These are phyloP conservation scores for Orthosia gracilis DNA, from an alignment of 2,888 invertebrate genomes.

Conservation along the genomic window DNA sequence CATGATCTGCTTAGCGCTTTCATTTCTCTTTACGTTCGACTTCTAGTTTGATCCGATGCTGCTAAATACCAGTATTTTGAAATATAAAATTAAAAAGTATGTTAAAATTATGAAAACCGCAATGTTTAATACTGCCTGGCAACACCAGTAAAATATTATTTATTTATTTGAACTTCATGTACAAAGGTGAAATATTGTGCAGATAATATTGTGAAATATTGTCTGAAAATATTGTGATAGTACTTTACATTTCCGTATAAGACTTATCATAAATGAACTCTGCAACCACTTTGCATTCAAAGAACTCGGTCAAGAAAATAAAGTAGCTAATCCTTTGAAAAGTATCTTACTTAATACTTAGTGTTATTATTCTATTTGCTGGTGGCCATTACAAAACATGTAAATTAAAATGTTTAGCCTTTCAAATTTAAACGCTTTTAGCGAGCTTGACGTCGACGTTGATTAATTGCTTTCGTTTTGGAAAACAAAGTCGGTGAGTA, in stretches of 20 bases:
- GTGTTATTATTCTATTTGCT: slow-evolving; percentile 24
- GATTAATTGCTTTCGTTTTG: slow-evolving; percentile 55
- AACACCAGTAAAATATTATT: too few species aligned
- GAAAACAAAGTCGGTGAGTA: slow-evolving; percentile 37
- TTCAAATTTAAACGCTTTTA: slow-evolving; percentile 42
- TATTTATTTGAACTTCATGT: too few species aligned
- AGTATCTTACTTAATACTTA: neutral
- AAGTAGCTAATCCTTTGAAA: neutral
- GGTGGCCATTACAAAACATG: slow-evolving; percentile 33
- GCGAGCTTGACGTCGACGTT: slow-evolving; percentile 35
- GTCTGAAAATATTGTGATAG: too few species aligned
- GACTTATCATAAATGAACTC: neutral
- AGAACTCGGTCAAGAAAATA: neutral
- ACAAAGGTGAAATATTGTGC: too few species aligned
- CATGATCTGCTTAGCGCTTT: too few species aligned
- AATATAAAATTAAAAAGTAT: too few species aligned
- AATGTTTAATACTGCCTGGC: too few species aligned
- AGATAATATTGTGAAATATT: too few species aligned
- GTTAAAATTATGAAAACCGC: too few species aligned
- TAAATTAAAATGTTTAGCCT: slow-evolving; percentile 51
- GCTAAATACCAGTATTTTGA: too few species aligned
- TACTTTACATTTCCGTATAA: neutral
- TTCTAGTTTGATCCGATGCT: too few species aligned
- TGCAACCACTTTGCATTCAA: neutral
- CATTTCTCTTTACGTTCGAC: too few species aligned